phyloP scores from a whole-genome alignment of 2,797 vertebrate species.

The Ctenopoma multispine region DNA sequence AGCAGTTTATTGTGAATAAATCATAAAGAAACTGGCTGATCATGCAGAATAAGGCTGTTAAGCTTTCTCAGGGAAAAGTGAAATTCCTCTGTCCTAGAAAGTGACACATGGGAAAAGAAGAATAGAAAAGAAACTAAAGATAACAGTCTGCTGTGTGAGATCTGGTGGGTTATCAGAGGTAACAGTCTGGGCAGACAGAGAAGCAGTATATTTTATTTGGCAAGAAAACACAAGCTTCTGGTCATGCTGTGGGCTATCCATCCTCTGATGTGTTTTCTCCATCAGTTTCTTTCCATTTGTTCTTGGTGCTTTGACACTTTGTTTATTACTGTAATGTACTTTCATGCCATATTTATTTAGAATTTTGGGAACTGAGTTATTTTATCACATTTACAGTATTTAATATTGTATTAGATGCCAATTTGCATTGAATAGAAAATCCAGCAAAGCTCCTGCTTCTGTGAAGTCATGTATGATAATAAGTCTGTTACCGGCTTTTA shows the following conservation, averaged over 20 bases:
- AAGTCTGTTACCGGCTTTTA: too few species aligned
- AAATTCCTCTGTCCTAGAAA: conserved; percentile 15
- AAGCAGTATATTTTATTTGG: conserved; percentile 69
- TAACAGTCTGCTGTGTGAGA: conserved; percentile 40
- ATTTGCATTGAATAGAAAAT: too few species aligned
- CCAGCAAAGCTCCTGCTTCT: too few species aligned
- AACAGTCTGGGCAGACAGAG: conserved; percentile 45
- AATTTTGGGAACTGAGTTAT: conserved; percentile 2
- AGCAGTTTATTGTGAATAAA: too few species aligned
- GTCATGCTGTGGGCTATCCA: conserved; percentile 39
- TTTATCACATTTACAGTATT: conserved; percentile 20
- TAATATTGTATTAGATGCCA: too few species aligned
- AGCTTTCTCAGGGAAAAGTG: too few species aligned
- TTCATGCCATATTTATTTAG: conserved; percentile 7
- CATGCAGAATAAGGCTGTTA: too few species aligned
- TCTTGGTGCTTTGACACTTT: conserved; percentile 6
- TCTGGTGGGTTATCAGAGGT: conserved; percentile 43
- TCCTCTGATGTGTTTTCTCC: conserved; percentile 64
- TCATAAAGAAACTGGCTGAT: too few species aligned
- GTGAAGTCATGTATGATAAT: too few species aligned
- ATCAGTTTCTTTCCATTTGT: conserved; percentile 47
- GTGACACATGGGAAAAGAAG: conserved; percentile 26
- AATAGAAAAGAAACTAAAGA: conserved; percentile 24
- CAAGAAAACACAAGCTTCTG: conserved; percentile 53
- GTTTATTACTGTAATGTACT: neutral